Percentiles rank a stretch among this genome's conserved stretches.
Evolutionary conservation across 2,113 vertebrate species (phyloP).

Genomic region (Pionites leucogaster): DNA sequence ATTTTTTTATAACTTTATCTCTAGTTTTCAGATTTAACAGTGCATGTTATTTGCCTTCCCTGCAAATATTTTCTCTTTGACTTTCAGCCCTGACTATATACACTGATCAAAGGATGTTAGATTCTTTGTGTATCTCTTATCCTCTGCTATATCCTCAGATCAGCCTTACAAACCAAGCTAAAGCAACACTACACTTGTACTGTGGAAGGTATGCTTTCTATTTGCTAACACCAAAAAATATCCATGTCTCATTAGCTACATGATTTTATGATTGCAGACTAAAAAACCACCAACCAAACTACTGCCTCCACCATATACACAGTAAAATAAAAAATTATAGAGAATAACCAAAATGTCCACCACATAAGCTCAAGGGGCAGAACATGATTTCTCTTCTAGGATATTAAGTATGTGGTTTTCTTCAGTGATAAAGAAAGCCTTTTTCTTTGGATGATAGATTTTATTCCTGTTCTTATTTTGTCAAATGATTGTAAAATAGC

Average conservation of each 20-base stretch:
- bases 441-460: not conserved
- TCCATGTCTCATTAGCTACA: not conserved
- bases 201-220: not conserved
- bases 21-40: not conserved
- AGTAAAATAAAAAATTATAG: not conserved
- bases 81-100: not conserved
- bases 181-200: not conserved
- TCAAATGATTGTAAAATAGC: not conserved
- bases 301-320: fast-evolving
- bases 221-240: not conserved
- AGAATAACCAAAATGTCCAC: fast-evolving
- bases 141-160: not conserved
- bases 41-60: not conserved
- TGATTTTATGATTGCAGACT: not conserved
- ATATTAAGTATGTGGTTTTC: not conserved
- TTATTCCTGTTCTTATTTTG: not conserved
- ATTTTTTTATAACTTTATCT: not conserved
- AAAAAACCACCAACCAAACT: not conserved
- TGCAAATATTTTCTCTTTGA: not conserved
- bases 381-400: not conserved
- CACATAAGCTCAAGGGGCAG: not conserved
- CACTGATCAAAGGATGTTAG: not conserved
- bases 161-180: not conserved
- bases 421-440: not conserved
- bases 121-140: not conserved